These are phyloP conservation scores for Nemoura dubitans DNA, from an alignment of 2,888 invertebrate species.

Conservation along the genomic window DNA sequence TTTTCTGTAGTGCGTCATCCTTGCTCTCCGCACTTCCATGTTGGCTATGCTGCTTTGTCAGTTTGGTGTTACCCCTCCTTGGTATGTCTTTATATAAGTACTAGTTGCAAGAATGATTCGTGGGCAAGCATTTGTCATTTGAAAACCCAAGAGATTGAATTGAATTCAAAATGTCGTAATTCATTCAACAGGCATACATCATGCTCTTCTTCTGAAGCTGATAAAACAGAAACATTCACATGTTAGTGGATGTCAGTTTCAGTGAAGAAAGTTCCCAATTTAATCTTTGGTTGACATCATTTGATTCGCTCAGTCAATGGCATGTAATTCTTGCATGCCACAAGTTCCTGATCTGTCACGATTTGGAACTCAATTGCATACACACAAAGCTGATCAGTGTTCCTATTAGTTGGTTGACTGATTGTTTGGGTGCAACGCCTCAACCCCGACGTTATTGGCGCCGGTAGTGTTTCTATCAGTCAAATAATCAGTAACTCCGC, in stretches of 20 bases:
- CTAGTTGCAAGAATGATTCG: conserved; percentile 7
- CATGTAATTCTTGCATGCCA: not conserved
- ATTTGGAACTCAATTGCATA: not conserved
- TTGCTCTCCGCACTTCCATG: not conserved
- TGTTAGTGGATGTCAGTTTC: not conserved
- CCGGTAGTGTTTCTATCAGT: no score
- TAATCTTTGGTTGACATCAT: not conserved
- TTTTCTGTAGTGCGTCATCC: conserved; percentile 23
- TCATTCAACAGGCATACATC: conserved; percentile 7
- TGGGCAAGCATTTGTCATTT: not conserved
- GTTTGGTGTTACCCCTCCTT: conserved; percentile 38
- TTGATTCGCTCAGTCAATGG: not conserved
- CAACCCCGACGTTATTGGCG: no score
- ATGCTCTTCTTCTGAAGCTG: not conserved
- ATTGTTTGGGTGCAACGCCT: no score
- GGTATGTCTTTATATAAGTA: not conserved
- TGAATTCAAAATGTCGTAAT: not conserved
- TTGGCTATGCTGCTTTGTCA: conserved; percentile 34
- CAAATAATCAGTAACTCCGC: not conserved
- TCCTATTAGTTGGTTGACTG: not conserved
- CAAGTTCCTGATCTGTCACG: not conserved
- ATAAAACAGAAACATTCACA: not conserved
- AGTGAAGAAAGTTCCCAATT: not conserved
- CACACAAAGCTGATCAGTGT: not conserved
- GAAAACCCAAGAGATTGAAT: not conserved